phyloP scores from a whole-genome alignment of 2,113 vertebrate genomes.

The Corythornis madagascariensis region DNA sequence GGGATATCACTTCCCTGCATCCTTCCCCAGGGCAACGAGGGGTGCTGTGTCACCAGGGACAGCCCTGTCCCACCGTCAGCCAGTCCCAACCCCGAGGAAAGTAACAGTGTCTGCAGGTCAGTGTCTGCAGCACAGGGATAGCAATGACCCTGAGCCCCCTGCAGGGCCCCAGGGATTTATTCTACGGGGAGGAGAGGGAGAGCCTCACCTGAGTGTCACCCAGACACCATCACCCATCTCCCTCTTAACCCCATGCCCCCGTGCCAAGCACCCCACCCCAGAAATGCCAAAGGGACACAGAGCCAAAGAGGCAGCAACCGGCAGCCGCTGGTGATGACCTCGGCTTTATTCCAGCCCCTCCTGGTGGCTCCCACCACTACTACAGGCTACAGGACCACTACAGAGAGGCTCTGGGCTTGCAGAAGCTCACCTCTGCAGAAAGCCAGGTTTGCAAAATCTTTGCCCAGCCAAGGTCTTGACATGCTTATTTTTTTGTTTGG shows the following conservation, averaged over 20 bases:
- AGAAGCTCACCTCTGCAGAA: background rate
- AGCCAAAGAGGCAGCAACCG: background rate
- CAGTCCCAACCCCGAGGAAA: background rate
- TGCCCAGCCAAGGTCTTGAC: background rate
- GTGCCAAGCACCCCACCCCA: background rate
- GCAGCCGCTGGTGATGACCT: background rate
- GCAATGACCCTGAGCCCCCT: fast-evolving
- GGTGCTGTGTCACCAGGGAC: background rate
- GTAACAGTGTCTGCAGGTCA: background rate
- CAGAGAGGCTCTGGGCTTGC: background rate
- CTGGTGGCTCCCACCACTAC: background rate
- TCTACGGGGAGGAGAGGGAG: no score
- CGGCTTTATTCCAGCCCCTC: constrained; percentile 43
- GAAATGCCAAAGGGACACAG: background rate
- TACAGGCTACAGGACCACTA: no score
- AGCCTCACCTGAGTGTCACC: background rate
- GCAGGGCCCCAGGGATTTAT: background rate
- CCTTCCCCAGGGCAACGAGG: background rate
- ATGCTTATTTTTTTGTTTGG: background rate
- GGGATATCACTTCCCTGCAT: background rate
- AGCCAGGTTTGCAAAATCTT: background rate
- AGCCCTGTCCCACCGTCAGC: background rate
- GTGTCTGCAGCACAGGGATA: background rate
- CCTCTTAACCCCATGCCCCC: background rate
- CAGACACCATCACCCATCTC: fast-evolving